Evolutionary conservation across 2,113 vertebrate genomes (phyloP), one percentile per base, ranked within the genome.

Genomic region (Mohoua ochrocephala): DNA sequence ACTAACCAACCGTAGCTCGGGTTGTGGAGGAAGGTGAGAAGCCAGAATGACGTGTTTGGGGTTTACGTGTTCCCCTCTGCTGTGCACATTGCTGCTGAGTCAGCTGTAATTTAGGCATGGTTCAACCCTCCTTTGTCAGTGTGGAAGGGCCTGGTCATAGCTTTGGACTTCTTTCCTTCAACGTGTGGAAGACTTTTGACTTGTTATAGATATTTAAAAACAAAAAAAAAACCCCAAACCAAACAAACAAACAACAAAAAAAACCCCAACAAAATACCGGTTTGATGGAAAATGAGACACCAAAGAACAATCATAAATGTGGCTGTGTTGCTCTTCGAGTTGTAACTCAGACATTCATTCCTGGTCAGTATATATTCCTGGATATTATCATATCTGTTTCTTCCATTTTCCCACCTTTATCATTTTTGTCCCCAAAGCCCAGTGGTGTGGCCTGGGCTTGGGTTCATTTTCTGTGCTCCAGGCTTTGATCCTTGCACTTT

Each of bases 1-100:
- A 73, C 57, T 82, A 91, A 74, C 52, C 73, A 87, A 61, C 84
- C 0, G 0, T 91, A 78, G 69, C 84, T 67, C 2, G 0, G 65
- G 33, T 24, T 89, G 74, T 28, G 33, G 78, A 78, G 79, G 63
- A 93, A 94, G 79, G 75, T 85, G 78, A 73, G 94, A 91, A 96
- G 85, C 88, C 87, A 90, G 90, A 94, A 76, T 5, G 4, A 83
- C n/a, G 1, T 42, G 78, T 91, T 90, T 76, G 49, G 64, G 41
- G 10, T 76, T 94, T 81, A 49, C 2, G 0, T 13, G 44, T 49
- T 84, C 27, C 18, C 14, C n/a, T 50, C 52, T 82, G 35, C 74
- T 56, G 33, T 2, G 1, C 39, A 39, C n/a, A 2, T 71, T 82
- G 47, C 65, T 91, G 74, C 82, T 54, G 57, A 90, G 13, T 56